These are phyloP conservation scores for Mythimna ferrago DNA, from an alignment of 2,888 invertebrate genomes.

Conservation along the genomic window DNA sequence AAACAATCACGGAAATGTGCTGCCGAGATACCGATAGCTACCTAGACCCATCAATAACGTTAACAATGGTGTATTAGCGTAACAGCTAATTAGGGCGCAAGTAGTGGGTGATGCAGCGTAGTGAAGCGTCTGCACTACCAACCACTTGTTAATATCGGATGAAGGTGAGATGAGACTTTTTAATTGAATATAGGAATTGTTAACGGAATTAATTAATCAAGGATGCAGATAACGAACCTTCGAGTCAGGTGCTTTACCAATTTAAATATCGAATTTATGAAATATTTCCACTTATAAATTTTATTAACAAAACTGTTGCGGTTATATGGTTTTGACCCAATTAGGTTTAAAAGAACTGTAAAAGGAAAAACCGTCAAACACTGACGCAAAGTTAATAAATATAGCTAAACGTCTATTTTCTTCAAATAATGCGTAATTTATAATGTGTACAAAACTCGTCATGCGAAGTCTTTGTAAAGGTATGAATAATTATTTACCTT, in stretches of 20 bases:
- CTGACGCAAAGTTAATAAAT: not conserved
- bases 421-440: conserved; percentile 24
- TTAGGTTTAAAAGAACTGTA: conserved; percentile 47
- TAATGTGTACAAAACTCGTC: not conserved
- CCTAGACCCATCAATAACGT: conserved; percentile 58
- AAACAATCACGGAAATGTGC: conserved; percentile 67
- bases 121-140: not conserved
- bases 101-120: conserved; percentile 37
- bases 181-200: conserved; percentile 1
- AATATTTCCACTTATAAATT: conserved; percentile 13
- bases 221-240: conserved; percentile 24
- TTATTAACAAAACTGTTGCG: conserved; percentile 37
- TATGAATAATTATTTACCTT: conserved; percentile 33
- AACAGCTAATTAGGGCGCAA: conserved; percentile 49
- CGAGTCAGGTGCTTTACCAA: conserved; percentile 22
- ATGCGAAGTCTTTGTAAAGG: conserved; percentile 13
- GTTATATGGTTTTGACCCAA: conserved; percentile 53
- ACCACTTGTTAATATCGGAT: not conserved
- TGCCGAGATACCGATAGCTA: conserved; percentile 52
- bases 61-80: conserved; percentile 60
- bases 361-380: conserved; percentile 44
- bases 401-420: conserved; percentile 16
- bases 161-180: conserved; percentile 14
- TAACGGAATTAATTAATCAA: conserved; percentile 28
- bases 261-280: conserved; percentile 37